Conservation (phyloP, 2,888 invertebrate genomes). For the Cryptocephalus primarius region DNA sequence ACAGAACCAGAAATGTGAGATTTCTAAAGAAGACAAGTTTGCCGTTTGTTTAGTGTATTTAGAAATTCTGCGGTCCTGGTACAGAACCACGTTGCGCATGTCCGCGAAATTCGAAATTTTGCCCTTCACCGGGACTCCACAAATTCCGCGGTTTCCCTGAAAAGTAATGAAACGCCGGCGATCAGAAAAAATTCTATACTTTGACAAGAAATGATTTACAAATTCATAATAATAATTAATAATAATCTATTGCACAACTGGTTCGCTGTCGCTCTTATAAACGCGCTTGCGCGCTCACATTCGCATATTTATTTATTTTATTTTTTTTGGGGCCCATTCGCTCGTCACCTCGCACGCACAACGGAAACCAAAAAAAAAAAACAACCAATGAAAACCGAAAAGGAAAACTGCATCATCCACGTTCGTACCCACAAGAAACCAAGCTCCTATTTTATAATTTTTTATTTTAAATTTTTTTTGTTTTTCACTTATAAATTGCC, state of each 20-base stretch:
- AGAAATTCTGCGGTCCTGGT: too few species aligned
- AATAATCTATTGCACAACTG: constrained; percentile 31
- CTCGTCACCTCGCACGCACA: constrained; percentile 5
- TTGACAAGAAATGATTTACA: constrained; percentile 46
- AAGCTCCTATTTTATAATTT: constrained; percentile 34
- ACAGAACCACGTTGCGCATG: too few species aligned
- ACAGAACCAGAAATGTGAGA: too few species aligned
- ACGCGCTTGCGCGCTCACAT: background rate
- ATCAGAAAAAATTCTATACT: constrained; percentile 42
- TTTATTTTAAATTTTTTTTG: too few species aligned
- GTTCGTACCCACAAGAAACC: constrained; percentile 32
- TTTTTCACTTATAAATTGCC: constrained; percentile 34
- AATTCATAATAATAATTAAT: constrained; percentile 31
- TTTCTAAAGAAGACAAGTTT: too few species aligned
- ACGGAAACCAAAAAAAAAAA: background rate
- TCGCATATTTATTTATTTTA: too few species aligned
- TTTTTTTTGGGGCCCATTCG: background rate
- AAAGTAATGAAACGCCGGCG: constrained; percentile 6
- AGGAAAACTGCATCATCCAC: background rate
- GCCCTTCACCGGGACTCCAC: too few species aligned
- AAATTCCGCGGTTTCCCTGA: background rate
- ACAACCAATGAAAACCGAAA: too few species aligned
- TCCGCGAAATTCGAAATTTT: too few species aligned
- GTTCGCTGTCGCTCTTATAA: constrained; percentile 15
- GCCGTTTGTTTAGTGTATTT: too few species aligned